Percentiles rank a stretch among this genome's conserved stretches.
phyloP scores from a whole-genome alignment of 64 coral and sea anemone species.

The Pocillopora damicornis region DNA sequence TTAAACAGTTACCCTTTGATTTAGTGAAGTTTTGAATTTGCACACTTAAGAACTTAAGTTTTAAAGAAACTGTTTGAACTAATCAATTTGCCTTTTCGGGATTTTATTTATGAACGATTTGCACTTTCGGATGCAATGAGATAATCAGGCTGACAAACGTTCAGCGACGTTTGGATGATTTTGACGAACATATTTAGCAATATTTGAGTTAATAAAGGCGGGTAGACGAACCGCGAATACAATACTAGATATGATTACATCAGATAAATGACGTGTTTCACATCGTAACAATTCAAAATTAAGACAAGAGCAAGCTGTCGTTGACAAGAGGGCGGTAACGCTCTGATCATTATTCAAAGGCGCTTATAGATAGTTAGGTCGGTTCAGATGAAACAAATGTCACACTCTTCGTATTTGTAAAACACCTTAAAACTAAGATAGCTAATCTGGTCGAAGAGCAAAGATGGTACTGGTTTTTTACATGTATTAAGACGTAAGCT shows the following conservation, averaged over 20 bases:
- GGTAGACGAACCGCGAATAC: not conserved
- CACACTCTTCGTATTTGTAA: not conserved
- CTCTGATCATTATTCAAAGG: not conserved
- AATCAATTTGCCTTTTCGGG: no score
- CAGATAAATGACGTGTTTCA: not conserved
- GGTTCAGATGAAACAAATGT: not conserved
- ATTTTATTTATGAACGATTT: no score
- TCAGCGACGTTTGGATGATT: no score
- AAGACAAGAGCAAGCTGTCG: not conserved
- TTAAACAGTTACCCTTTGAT: no score
- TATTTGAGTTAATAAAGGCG: no score
- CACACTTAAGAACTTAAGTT: no score
- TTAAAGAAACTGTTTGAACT: no score
- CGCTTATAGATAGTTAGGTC: constrained; percentile 4
- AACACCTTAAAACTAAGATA: not conserved
- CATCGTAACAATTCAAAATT: not conserved
- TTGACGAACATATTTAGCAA: no score
- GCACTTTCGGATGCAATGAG: no score
- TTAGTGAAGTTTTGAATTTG: no score
- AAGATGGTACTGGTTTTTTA: not conserved
- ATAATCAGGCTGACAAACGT: no score
- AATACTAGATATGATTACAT: not conserved
- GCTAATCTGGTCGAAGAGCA: constrained; percentile 11
- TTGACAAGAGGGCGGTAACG: not conserved
- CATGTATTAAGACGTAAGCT: not conserved